Conservation (phyloP, 2,113 vertebrate species). For the Cyphomyrus discorhynchus region DNA sequence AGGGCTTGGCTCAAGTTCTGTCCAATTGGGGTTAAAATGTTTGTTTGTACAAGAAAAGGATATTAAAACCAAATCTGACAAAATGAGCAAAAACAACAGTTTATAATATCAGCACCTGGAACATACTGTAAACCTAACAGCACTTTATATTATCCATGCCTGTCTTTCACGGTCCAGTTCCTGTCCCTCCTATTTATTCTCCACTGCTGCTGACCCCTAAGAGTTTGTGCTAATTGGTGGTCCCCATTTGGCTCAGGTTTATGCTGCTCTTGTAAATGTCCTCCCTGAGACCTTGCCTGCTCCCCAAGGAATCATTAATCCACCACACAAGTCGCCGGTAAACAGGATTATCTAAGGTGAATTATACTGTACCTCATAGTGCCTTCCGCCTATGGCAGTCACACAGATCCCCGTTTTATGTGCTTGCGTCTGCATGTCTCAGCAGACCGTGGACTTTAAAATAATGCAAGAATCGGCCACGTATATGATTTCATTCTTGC, state of each 20-base stretch:
- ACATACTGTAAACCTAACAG: constrained; percentile 10
- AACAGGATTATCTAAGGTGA: constrained; percentile 19
- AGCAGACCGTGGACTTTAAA: neutral
- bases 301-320: constrained; percentile 19
- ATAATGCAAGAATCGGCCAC: neutral
- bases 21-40: neutral
- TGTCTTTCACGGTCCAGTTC: constrained; percentile 6
- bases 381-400: neutral
- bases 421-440: neutral
- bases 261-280: constrained; percentile 22
- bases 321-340: constrained; percentile 11
- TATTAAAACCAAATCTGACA: constrained; percentile 9
- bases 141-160: neutral
- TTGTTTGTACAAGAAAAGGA: neutral
- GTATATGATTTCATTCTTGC: neutral
- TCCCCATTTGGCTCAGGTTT: neutral
- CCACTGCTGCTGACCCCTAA: constrained; percentile 17
- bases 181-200: constrained; percentile 15
- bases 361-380: constrained; percentile 4
- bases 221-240: constrained; percentile 22
- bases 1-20: neutral
- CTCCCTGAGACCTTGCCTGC: constrained; percentile 18
- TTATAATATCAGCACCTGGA: constrained; percentile 12
- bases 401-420: neutral
- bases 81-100: constrained; percentile 17